Base-by-base conservation (phyloP, 2,113 vertebrate species). In the Anolis carolinensis region DNA sequence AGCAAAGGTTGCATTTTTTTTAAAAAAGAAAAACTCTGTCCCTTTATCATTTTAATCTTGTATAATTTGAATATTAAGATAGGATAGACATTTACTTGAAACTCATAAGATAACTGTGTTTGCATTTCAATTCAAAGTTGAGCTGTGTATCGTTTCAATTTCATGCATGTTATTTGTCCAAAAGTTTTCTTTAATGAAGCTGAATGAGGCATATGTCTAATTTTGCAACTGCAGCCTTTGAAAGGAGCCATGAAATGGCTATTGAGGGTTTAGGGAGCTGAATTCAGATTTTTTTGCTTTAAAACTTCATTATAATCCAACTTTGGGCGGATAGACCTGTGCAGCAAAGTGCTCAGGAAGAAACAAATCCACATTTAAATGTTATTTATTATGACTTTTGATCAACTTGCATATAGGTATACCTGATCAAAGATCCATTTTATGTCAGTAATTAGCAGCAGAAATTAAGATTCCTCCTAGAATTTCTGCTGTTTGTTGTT, bases 41-140 rank as follows among this genome's bases (percentile, higher is more conserved):
- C 13, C 44, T 55, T 75, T 82, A 52, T 82, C 30, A 68, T 76
- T 86, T 52, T 52, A 23, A n/a, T 65, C n/a, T 65, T 6, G 27
- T 55, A 68, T 76, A 39, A 39, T 87, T 87, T 77, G 50, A 81
- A 7, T 86, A 18, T 48, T 76, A 68, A 78, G 21, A 52, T 71
- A 32, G 39, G 70, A 1, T 74, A 7, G 67, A 16, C 52, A 74
- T 23, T 65, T 20, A 63, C 2, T 36, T 50, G 30, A 34, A 76
- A 70, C 63, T 36, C 25, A 21, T 73, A 70, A 16, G 1, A 7
- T 34, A 32, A 70, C 5, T 5, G n/a, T 59, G 77, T 34, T 3
- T 9, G 25, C 4, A 34, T 68, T 21, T 21, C 20, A 30, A 79
- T 78, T 85, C 23, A 55, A 18, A 52, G 16, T n/a, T 36, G 25